A percentile compares a stretch with the other conserved stretches of the same genome.
Evolutionary conservation across 2,113 vertebrate genomes (phyloP).

Genomic region (Poecilia latipinna): DNA sequence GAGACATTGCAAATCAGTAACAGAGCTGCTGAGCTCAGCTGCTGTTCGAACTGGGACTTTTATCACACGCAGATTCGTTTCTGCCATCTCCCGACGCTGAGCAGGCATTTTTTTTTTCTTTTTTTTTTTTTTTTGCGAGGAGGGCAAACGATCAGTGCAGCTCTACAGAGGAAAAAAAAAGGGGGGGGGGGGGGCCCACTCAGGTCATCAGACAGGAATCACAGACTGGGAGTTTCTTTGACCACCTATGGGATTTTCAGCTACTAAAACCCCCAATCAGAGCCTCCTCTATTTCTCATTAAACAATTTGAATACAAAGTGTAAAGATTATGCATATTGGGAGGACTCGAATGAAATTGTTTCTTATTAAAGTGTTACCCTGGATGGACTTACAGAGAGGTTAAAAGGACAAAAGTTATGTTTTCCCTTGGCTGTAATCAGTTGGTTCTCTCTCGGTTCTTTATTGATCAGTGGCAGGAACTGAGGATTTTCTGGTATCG

Average conservation of each 20-base stretch:
- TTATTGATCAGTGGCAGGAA: neutral
- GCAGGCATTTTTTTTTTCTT: conserved; percentile 22
- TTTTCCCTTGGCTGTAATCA: neutral
- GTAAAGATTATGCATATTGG: neutral
- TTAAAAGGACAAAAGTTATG: neutral
- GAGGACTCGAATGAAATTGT: too few species aligned
- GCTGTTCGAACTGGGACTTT: conserved; percentile 46
- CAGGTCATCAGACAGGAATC: conserved; percentile 10
- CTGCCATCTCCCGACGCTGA: conserved; percentile 47
- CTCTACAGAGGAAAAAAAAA: neutral
- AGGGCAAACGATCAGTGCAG: conserved; percentile 9
- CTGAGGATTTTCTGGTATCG: conserved; percentile 1
- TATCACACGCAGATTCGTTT: conserved; percentile 40
- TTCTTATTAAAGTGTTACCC: too few species aligned
- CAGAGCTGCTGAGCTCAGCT: conserved; percentile 60
- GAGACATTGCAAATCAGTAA: conserved; percentile 60
- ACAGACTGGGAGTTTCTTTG: neutral
- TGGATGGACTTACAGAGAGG: neutral
- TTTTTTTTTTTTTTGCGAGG: conserved; percentile 29
- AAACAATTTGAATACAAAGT: too few species aligned
- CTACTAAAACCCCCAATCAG: neutral
- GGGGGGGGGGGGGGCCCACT: neutral
- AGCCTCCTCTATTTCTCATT: too few species aligned
- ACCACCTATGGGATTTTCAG: neutral
- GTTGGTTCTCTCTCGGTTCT: neutral